phyloP scores from a whole-genome alignment of 2,888 invertebrate genomes.

The Aromia moschata region DNA sequence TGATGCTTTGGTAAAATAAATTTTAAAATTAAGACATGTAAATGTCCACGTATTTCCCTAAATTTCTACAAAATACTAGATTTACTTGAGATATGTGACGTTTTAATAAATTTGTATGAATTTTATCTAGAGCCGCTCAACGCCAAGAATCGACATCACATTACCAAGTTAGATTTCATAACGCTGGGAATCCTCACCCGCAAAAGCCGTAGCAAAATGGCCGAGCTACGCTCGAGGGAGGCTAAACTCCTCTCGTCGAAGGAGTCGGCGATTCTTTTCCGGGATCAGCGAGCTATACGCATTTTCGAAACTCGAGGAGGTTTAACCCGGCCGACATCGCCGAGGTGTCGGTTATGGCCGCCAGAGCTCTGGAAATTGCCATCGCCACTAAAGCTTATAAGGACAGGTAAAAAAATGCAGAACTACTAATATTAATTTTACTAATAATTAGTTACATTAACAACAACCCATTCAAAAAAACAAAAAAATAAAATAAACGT shows the following conservation, averaged over 20 bases:
- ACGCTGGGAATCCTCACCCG: slow-evolving; percentile 46
- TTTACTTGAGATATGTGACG: too few species aligned
- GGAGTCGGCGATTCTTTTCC: slow-evolving; percentile 58
- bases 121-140: slow-evolving; percentile 28
- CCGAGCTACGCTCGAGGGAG: slow-evolving; percentile 59
- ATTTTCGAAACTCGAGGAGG: slow-evolving; percentile 58
- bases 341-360: slow-evolving; percentile 62
- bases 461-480: too few species aligned
- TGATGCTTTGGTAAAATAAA: too few species aligned
- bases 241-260: slow-evolving; percentile 54
- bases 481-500: too few species aligned
- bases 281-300: slow-evolving; percentile 62
- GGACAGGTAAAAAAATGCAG: too few species aligned
- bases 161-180: slow-evolving; percentile 43
- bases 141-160: slow-evolving; percentile 40
- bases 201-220: slow-evolving; percentile 57
- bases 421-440: too few species aligned
- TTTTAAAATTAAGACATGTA: too few species aligned
- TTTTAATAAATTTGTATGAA: slow-evolving; percentile 8
- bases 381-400: slow-evolving; percentile 65
- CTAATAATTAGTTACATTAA: too few species aligned
- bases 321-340: slow-evolving; percentile 58
- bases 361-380: slow-evolving; percentile 65
- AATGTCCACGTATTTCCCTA: too few species aligned
- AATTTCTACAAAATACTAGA: too few species aligned